Percentiles rank a stretch among this genome's conserved stretches.
Conservation (phyloP, 2,888 invertebrate genomes). For the Drosophila anomelani region DNA sequence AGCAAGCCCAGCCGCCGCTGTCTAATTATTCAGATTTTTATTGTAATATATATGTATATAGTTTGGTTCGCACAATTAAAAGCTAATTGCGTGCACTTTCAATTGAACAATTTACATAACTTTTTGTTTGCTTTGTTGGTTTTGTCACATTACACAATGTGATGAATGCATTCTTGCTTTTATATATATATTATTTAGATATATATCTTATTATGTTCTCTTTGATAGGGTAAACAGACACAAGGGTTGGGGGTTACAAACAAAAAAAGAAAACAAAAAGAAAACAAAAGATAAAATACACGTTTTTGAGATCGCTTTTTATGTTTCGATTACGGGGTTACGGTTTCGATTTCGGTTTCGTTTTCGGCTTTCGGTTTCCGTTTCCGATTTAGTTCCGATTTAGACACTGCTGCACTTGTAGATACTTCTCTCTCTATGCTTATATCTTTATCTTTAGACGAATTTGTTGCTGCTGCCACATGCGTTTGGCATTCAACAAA, state of each 20-base stretch:
- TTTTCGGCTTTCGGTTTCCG: slow-evolving; percentile 10
- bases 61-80: slow-evolving; percentile 69
- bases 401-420: slow-evolving; percentile 51
- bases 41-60: slow-evolving; percentile 36
- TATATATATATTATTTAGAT: neutral
- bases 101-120: slow-evolving; percentile 50
- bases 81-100: slow-evolving; percentile 49
- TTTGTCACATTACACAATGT: slow-evolving; percentile 54
- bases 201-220: neutral
- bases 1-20: slow-evolving; percentile 18
- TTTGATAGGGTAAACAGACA: slow-evolving; percentile 17
- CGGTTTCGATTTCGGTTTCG: slow-evolving; percentile 1
- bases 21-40: slow-evolving; percentile 50
- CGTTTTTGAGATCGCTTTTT: slow-evolving; percentile 18
- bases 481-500: slow-evolving; percentile 42
- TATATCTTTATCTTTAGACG: slow-evolving; percentile 8
- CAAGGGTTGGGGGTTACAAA: slow-evolving; percentile 9
- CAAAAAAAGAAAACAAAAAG: neutral
- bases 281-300: slow-evolving; percentile 28
- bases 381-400: neutral
- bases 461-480: slow-evolving; percentile 16
- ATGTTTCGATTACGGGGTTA: neutral
- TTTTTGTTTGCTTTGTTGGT: slow-evolving; percentile 25
- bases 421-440: slow-evolving; percentile 46
- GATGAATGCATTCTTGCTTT: slow-evolving; percentile 22